Evolutionary conservation across 2,797 vertebrate genomes (phyloP), one percentile per base, ranked within the genome.

Genomic region (Gambelia wislizenii): DNA sequence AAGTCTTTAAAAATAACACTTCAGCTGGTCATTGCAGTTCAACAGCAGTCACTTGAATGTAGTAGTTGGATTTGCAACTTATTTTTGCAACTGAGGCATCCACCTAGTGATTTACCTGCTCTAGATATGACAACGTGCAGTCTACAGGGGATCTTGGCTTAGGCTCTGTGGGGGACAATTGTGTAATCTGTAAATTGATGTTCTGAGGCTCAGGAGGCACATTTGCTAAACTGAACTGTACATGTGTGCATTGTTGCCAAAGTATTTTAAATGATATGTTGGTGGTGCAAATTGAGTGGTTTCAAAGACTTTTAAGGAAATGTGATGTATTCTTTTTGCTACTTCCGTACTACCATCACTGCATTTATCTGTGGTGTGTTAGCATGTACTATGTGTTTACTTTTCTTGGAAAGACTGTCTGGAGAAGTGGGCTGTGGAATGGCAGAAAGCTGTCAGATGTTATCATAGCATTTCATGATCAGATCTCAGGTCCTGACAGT

Each of bases 381-480:
- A 67, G 16, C 64, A 39, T 69, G 20, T 36, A 75, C 30, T 47
- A 6, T 59, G 47, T 56, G 18, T 83, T 56, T 86, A 36, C 49
- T 56, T 47, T 47, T 16, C 49, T 83, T 83, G 54, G 39, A 56
- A 72, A 70, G 42, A 44, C 20, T 81, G 22, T 67, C 44, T 25
- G 10, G 67, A 54, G n/a, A 59, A 33, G 39, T 59, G 0, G n/a
- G 0, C 59, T 39, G 83, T 36, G 54, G 36, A 36, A 1, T 0
- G 0, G 59, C 39, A 56, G 6, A 52, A 47, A 33, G 36, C 25
- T 27, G 56, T 39, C 56, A 59, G 87, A 0, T 0, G 0, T 0
- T 0, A 0, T 16, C 54, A 54, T 72, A 0, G 0, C 70, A 18
- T 70, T 91, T 49, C 86, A 7, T 27, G 1, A 14, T 83, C 33